Evolutionary conservation across 2,888 invertebrate species (phyloP), one percentile per base, ranked within the genome.

Genomic region (Shargacucullia verbasci): DNA sequence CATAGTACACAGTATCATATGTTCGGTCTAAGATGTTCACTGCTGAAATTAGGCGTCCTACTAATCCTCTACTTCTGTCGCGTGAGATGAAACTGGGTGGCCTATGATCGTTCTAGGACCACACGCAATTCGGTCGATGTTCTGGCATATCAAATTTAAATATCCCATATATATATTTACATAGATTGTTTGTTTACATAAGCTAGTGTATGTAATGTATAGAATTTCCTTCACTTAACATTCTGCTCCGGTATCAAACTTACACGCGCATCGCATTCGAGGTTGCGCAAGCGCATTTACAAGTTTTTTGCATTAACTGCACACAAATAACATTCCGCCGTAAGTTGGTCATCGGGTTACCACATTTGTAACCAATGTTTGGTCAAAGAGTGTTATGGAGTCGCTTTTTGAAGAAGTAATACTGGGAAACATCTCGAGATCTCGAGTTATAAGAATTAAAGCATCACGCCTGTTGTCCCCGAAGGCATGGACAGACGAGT

Each of bases 261-360:
- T 46, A 54, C 52, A 43, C 41, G 31, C 48, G 38, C 34, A 25
- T 56, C 46, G 46, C 49, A 62, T 46, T 52, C 39, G 20, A 11
- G n/a, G 45, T 76, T 74, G 73, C 70, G 66, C 39, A 73, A 73
- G 45, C 50, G 61, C 40, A 70, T 59, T 54, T 54, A 59, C 71
- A 59, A 58, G 59, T 63, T 65, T 69, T 73, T 65, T 73, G 70
- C 73, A 49, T 65, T 46, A 56, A 49, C 33, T 48, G 57, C 59
- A 62, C 56, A 53, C 60, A 52, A 58, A 60, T 61, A 56, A 49
- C 43, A 60, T 68, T 49, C 39, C 39, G 38, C 35, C 14, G 59
- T 48, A 69, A 60, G 47, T 60, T 58, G 73, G 70, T 60, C 55
- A 59, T 41, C 47, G 12, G 34, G 29, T 62, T 63, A 52, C 53